phyloP scores from a whole-genome alignment of 2,113 vertebrate species.

The Camelus dromedarius region DNA sequence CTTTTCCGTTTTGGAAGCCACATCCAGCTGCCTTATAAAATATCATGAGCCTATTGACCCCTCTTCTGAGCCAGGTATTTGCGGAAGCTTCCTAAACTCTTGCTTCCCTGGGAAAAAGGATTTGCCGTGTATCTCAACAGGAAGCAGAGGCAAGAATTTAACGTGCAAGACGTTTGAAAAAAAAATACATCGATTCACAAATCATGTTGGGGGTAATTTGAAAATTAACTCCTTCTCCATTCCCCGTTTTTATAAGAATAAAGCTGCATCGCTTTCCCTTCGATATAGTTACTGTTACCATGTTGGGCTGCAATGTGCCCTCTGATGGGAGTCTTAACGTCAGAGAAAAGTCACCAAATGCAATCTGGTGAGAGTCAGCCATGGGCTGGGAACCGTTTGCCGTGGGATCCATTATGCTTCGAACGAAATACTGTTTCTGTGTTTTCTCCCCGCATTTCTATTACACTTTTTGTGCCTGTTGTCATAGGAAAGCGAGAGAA shows the following conservation, averaged over 20 bases:
- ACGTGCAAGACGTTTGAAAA: not conserved
- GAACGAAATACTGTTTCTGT: not conserved
- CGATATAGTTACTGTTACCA: rapidly evolving
- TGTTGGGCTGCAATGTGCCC: rapidly evolving
- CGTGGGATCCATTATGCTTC: not conserved
- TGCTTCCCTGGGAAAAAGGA: not conserved
- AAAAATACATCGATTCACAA: not conserved
- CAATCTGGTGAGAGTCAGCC: not conserved
- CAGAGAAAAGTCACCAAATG: not conserved
- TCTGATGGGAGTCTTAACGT: not conserved
- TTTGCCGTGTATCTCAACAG: not conserved
- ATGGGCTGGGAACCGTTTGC: not conserved
- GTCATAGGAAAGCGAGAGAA: conserved; percentile 77
- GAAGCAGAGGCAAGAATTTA: not conserved
- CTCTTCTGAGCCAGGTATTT: not conserved
- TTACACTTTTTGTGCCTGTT: conserved; percentile 58
- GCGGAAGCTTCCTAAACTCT: not conserved
- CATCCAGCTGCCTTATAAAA: conserved; percentile 1
- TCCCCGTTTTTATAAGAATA: not conserved
- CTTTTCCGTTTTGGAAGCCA: not conserved
- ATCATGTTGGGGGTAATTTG: not conserved
- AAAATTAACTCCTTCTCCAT: not conserved
- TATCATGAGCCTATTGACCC: not conserved
- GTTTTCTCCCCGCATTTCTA: not conserved
- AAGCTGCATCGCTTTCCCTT: not conserved